A percentile compares a stretch with the other conserved stretches of the same genome.
phyloP scores from a whole-genome alignment of 2,888 invertebrate genomes.

The Thymelicus acteon region DNA sequence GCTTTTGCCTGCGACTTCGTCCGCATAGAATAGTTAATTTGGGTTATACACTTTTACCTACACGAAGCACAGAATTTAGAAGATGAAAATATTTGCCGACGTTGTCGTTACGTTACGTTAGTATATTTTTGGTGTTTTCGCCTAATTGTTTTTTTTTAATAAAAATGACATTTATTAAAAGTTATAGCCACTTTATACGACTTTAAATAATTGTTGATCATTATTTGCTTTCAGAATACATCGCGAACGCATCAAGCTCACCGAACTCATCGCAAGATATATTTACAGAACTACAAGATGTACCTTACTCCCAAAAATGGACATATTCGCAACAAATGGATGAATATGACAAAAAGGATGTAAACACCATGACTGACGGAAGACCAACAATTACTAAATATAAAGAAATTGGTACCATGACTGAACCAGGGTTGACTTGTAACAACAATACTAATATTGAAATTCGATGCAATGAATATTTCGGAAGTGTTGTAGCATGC shows the following conservation, averaged over 20 bases:
- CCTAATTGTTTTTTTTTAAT: constrained; percentile 12
- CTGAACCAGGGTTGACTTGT: constrained; percentile 18
- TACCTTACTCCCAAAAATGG: constrained; percentile 13
- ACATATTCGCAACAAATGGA: constrained; percentile 13
- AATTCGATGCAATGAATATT: constrained; percentile 23
- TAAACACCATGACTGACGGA: constrained; percentile 12
- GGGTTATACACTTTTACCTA: constrained; percentile 12
- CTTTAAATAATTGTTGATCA: constrained; percentile 13
- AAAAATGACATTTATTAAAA: constrained; percentile 13
- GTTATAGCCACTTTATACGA: constrained; percentile 13
- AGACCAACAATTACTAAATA: constrained; percentile 12
- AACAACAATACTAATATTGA: constrained; percentile 20
- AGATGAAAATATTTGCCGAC: constrained; percentile 13
- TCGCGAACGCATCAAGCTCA: constrained; percentile 13
- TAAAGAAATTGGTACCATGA: constrained; percentile 21
- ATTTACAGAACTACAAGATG: constrained; percentile 13
- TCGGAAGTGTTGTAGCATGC: constrained; percentile 22
- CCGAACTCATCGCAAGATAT: constrained; percentile 13
- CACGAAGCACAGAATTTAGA: constrained; percentile 12
- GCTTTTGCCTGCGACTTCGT: constrained; percentile 4
- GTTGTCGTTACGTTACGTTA: constrained; percentile 13
- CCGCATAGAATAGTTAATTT: constrained; percentile 3
- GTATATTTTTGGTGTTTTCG: constrained; percentile 12
- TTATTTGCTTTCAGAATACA: constrained; percentile 13
- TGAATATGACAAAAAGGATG: constrained; percentile 13